Conservation (phyloP, 2,888 invertebrate genomes). For the Gymnocheta viridis region DNA sequence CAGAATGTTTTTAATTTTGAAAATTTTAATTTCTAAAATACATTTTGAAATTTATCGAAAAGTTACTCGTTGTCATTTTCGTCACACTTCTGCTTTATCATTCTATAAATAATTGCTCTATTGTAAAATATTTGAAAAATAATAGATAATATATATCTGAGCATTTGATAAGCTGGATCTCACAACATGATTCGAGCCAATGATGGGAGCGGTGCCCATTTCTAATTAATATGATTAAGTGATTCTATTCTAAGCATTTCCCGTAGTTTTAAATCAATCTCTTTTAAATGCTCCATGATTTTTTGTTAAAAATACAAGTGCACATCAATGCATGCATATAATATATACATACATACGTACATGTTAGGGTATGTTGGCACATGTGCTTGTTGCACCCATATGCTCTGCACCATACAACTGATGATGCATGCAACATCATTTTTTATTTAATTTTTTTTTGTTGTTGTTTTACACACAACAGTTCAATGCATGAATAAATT, state of each 20-base stretch:
- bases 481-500: not conserved
- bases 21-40: too few relatives aligned
- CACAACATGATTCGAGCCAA: not conserved
- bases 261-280: not conserved
- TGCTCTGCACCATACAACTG: slow-evolving; percentile 17
- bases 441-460: slow-evolving; percentile 1
- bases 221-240: not conserved
- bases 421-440: slow-evolving; percentile 26
- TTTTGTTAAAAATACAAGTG: not conserved
- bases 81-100: too few relatives aligned
- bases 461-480: slow-evolving; percentile 7
- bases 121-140: too few relatives aligned
- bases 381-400: slow-evolving; percentile 12
- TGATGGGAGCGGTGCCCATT: not conserved
- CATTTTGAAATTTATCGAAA: too few relatives aligned
- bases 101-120: too few relatives aligned
- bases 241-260: not conserved
- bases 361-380: not conserved
- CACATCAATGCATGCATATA: not conserved
- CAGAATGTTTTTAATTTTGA: too few relatives aligned
- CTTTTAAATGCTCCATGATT: not conserved
- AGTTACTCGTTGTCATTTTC: too few relatives aligned
- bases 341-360: not conserved
- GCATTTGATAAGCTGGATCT: too few relatives aligned
- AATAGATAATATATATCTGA: too few relatives aligned